phyloP scores from a whole-genome alignment of 2,888 invertebrate species.

The Erpobdella octoculata region DNA sequence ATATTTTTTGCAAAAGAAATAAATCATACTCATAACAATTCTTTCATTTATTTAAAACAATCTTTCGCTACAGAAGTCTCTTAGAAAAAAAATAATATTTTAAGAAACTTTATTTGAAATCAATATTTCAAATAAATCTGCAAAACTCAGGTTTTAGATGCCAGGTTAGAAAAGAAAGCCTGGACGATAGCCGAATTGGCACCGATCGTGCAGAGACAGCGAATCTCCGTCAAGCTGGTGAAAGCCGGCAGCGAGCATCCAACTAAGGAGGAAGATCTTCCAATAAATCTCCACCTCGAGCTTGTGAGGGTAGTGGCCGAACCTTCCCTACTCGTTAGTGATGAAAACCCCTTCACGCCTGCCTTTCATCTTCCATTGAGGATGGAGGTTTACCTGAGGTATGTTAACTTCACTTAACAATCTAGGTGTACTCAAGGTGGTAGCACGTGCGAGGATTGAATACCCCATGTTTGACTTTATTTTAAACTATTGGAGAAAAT shows the following conservation, averaged over 20 bases:
- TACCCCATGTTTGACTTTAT: too few species aligned
- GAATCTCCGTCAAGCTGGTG: constrained; percentile 34
- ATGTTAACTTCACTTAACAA: too few species aligned
- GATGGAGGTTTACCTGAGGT: constrained; percentile 34
- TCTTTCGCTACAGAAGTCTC: too few species aligned
- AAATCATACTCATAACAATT: too few species aligned
- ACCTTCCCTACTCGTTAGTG: constrained; percentile 37
- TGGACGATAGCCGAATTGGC: constrained; percentile 34
- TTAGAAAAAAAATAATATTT: neutral
- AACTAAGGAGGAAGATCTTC: constrained; percentile 31
- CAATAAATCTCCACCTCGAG: constrained; percentile 29
- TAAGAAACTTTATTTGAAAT: neutral
- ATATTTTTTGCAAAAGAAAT: too few species aligned
- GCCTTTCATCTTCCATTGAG: constrained; percentile 39
- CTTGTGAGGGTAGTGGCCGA: constrained; percentile 36
- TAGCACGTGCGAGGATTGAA: too few species aligned
- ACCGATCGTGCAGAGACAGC: constrained; percentile 30
- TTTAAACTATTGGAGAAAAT: too few species aligned
- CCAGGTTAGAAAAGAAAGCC: neutral
- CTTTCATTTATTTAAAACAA: too few species aligned
- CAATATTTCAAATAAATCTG: neutral
- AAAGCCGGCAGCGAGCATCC: constrained; percentile 33
- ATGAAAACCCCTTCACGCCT: constrained; percentile 34
- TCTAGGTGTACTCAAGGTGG: too few species aligned
- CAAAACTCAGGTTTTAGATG: constrained; percentile 24